These are phyloP conservation scores for Eurytoma californica DNA, from an alignment of 2,888 invertebrate species.

Conservation along the genomic window DNA sequence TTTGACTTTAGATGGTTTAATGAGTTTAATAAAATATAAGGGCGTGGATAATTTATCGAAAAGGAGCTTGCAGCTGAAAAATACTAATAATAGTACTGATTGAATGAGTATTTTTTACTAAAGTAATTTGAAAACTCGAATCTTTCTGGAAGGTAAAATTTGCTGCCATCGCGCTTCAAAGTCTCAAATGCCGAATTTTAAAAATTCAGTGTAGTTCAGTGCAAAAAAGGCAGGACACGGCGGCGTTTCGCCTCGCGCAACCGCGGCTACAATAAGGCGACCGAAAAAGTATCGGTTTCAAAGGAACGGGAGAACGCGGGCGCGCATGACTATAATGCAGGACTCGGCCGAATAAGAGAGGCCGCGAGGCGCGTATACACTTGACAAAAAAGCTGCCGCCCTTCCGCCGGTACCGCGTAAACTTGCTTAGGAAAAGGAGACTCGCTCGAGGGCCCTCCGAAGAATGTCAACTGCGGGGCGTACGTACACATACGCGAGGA, in stretches of 20 bases:
- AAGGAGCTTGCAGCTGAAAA: no score
- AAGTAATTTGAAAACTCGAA: no score
- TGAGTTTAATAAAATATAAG: no score
- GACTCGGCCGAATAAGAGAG: not conserved
- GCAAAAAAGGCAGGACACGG: not conserved
- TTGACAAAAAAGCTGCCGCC: slow-evolving; percentile 9
- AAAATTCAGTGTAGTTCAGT: not conserved
- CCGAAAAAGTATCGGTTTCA: slow-evolving; percentile 51
- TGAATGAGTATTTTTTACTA: no score
- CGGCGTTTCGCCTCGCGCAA: not conserved
- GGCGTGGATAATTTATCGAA: no score
- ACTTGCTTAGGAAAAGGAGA: not conserved
- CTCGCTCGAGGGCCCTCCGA: slow-evolving; percentile 60
- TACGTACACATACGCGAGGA: slow-evolving; percentile 41
- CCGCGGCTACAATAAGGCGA: not conserved
- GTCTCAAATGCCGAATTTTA: not conserved
- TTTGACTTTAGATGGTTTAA: no score
- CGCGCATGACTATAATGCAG: slow-evolving; percentile 6
- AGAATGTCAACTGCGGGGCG: slow-evolving; percentile 65
- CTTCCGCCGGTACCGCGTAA: not conserved
- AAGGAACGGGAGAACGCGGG: slow-evolving; percentile 21
- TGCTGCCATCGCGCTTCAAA: no score
- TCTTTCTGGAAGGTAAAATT: no score
- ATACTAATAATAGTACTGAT: no score
- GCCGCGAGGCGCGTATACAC: not conserved